A percentile compares a stretch with the other conserved stretches of the same genome.
Evolutionary conservation across 2,888 invertebrate species (phyloP).

Genomic region (Lepidocyrtinus sp.): DNA sequence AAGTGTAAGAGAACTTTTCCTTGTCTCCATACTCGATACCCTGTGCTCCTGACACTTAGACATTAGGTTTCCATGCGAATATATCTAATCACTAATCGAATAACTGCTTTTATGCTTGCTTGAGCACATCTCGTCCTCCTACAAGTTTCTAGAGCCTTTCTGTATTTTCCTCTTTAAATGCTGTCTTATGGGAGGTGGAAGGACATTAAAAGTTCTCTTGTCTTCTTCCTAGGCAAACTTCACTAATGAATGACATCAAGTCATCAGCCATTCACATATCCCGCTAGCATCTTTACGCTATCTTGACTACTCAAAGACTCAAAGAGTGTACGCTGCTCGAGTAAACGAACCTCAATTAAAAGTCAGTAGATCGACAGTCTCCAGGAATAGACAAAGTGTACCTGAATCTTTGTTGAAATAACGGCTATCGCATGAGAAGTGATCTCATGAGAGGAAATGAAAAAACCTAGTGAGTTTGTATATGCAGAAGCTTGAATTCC

Average conservation of each 20-base stretch:
- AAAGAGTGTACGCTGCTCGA: conserved; percentile 12
- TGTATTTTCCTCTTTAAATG: too few relatives aligned
- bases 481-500: too few relatives aligned
- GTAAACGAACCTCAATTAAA: too few relatives aligned
- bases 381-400: too few relatives aligned
- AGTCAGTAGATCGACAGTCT: too few relatives aligned
- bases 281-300: neutral
- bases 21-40: too few relatives aligned
- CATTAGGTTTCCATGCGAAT: neutral
- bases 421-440: conserved; percentile 47
- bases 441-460: conserved; percentile 47
- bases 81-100: conserved; percentile 50
- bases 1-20: too few relatives aligned
- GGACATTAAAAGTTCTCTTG: too few relatives aligned
- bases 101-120: conserved; percentile 31
- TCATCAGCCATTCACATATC: conserved; percentile 31
- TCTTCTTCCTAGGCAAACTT: too few relatives aligned
- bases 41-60: neutral
- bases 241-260: conserved; percentile 49
- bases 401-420: conserved; percentile 17
- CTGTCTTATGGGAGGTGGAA: too few relatives aligned
- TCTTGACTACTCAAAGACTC: neutral
- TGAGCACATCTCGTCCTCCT: too few relatives aligned
- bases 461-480: conserved; percentile 37
- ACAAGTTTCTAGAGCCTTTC: too few relatives aligned